Conservation (phyloP, 2,113 vertebrate genomes). For the Tupaia tana region DNA sequence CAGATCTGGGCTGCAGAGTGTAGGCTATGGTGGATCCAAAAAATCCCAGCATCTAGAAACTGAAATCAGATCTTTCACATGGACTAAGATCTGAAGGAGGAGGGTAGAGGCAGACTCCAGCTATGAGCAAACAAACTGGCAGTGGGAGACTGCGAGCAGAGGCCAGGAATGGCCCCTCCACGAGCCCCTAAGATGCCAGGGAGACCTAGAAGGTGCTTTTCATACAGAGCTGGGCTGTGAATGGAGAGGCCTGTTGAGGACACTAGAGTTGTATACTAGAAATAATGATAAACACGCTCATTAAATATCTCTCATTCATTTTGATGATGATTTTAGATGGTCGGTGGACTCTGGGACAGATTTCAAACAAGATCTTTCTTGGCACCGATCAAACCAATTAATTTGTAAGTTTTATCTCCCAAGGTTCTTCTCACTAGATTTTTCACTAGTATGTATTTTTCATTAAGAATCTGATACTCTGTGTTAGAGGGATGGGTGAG, state of each 20-base stretch:
- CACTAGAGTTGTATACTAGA: rapidly evolving
- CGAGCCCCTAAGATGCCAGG: rapidly evolving
- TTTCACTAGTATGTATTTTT: not conserved
- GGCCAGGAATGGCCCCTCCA: not conserved
- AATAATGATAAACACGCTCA: not conserved
- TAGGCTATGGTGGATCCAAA: too few species aligned
- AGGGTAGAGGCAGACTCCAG: not conserved
- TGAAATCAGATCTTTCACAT: not conserved
- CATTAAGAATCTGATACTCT: not conserved
- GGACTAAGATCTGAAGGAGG: rapidly evolving
- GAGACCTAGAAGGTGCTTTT: not conserved
- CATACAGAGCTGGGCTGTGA: rapidly evolving
- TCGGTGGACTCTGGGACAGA: constrained; percentile 87
- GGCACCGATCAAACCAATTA: constrained; percentile 79
- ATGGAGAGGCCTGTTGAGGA: rapidly evolving
- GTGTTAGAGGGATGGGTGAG: not conserved
- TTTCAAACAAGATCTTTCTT: constrained; percentile 85
- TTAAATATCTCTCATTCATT: not conserved
- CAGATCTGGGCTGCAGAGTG: too few species aligned
- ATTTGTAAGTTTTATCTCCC: constrained; percentile 84
- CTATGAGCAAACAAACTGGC: too few species aligned
- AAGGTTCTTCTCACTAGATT: not conserved
- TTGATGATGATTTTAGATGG: constrained; percentile 78
- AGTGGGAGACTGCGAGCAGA: not conserved
- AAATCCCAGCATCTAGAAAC: not conserved